These are phyloP conservation scores for Cirrhinus molitorella DNA, from an alignment of 2,797 vertebrate species.

Conservation along the genomic window DNA sequence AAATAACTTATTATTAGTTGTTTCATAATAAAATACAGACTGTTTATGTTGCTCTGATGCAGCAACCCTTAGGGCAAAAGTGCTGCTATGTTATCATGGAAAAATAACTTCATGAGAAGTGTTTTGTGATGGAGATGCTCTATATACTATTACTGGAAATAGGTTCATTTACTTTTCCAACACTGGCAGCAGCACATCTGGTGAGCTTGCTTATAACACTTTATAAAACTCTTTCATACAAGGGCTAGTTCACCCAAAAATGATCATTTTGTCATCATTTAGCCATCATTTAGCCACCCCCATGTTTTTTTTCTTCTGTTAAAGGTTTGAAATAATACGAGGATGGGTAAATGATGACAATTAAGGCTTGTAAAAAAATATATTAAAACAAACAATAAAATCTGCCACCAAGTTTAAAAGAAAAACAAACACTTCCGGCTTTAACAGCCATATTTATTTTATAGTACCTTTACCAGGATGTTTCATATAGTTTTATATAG, in stretches of 20 bases:
- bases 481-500: slow-evolving; percentile 23
- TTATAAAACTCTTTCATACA: not conserved
- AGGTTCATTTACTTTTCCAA: not conserved
- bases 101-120: not conserved
- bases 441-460: slow-evolving; percentile 50
- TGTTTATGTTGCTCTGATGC: not conserved
- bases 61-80: not conserved
- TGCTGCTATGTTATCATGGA: not conserved
- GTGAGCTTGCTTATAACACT: not conserved
- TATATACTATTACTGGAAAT: not conserved
- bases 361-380: not conserved
- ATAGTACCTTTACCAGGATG: slow-evolving; percentile 22
- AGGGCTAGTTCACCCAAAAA: not conserved
- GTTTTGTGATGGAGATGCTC: not conserved
- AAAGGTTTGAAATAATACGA: too few relatives aligned
- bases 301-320: too few relatives aligned
- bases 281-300: too few relatives aligned
- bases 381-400: not conserved
- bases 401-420: not conserved
- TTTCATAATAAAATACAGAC: not conserved
- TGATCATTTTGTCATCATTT: not conserved
- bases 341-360: too few relatives aligned
- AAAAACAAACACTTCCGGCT: slow-evolving; percentile 12
- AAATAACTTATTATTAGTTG: not conserved
- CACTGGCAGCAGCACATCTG: not conserved